A percentile compares a stretch with the other conserved stretches of the same genome.
Evolutionary conservation across 2,113 vertebrate genomes (phyloP).

Genomic region (Scalopus aquaticus): DNA sequence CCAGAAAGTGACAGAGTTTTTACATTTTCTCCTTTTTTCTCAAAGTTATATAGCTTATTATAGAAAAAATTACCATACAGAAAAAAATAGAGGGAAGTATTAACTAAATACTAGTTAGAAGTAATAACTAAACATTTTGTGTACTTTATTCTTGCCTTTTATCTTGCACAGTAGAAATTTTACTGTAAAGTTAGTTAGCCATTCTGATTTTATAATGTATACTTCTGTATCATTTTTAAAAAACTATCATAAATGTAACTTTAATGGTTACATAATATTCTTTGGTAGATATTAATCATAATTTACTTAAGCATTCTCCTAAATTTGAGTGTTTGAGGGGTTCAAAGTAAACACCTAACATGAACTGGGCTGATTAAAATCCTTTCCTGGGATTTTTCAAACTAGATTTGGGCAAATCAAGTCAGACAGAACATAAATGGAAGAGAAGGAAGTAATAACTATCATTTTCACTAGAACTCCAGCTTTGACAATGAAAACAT

Average conservation of each 20-base stretch:
- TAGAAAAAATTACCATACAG: neutral
- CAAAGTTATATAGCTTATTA: slow-evolving; percentile 33
- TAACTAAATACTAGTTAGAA: neutral
- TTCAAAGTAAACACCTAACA: neutral
- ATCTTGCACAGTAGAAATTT: neutral
- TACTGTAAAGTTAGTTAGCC: neutral
- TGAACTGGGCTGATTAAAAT: neutral
- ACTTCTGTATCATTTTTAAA: neutral
- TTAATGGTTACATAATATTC: neutral
- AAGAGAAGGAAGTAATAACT: slow-evolving; percentile 32
- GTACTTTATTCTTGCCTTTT: neutral
- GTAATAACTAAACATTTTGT: neutral
- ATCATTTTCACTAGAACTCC: slow-evolving; percentile 55
- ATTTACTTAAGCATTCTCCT: neutral
- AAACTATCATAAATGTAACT: neutral
- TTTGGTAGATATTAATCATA: neutral
- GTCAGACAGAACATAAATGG: slow-evolving; percentile 18
- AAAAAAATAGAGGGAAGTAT: neutral
- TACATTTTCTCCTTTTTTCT: slow-evolving; percentile 6
- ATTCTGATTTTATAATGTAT: slow-evolving; percentile 20
- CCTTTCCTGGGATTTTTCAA: slow-evolving; percentile 25
- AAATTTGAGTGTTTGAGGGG: neutral
- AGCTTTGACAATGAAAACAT: slow-evolving; percentile 71
- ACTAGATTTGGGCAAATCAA: slow-evolving; percentile 22
- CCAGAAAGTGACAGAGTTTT: slow-evolving; percentile 20